Percentiles rank a stretch among this genome's conserved stretches.
These are phyloP conservation scores for Scaptomyza cyrtandrae DNA, from an alignment of 2,888 invertebrate genomes.

Conservation along the genomic window DNA sequence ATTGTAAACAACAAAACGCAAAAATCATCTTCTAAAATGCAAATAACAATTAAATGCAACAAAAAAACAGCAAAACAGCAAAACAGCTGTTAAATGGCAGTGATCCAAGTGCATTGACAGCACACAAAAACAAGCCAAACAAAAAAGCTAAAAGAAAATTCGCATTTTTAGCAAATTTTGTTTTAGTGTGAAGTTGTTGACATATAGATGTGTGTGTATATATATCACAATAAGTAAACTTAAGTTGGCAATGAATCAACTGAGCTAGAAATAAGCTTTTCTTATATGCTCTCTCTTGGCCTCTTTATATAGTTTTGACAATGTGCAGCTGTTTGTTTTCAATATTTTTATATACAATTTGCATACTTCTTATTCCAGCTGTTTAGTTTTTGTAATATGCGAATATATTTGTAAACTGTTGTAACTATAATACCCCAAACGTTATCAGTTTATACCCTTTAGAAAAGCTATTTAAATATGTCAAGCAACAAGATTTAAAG, in stretches of 20 bases:
- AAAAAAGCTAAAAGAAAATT: slow-evolving; percentile 5
- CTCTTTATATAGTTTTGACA: neutral
- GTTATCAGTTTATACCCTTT: neutral
- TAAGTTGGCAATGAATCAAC: slow-evolving; percentile 15
- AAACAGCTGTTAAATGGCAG: slow-evolving; percentile 37
- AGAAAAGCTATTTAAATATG: neutral
- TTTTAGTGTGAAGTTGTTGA: neutral
- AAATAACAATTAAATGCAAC: slow-evolving; percentile 16
- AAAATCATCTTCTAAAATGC: slow-evolving; percentile 24
- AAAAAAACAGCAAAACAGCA: slow-evolving; percentile 25
- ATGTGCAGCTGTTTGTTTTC: slow-evolving; percentile 7
- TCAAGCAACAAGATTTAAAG: neutral
- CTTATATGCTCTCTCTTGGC: neutral
- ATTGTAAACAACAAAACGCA: slow-evolving; percentile 27
- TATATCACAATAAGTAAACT: neutral
- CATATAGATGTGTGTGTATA: neutral
- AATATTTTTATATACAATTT: neutral
- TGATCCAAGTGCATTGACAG: slow-evolving; percentile 52
- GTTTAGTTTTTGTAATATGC: slow-evolving; percentile 1
- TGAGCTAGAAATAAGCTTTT: neutral
- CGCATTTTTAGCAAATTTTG: slow-evolving; percentile 6
- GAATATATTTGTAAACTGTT: neutral
- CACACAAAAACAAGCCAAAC: neutral
- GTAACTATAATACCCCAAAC: neutral
- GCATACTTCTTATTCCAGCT: slow-evolving; percentile 8